Evolutionary conservation across 2,113 vertebrate genomes (phyloP).

Genomic region (Prochilodus magdalenae): DNA sequence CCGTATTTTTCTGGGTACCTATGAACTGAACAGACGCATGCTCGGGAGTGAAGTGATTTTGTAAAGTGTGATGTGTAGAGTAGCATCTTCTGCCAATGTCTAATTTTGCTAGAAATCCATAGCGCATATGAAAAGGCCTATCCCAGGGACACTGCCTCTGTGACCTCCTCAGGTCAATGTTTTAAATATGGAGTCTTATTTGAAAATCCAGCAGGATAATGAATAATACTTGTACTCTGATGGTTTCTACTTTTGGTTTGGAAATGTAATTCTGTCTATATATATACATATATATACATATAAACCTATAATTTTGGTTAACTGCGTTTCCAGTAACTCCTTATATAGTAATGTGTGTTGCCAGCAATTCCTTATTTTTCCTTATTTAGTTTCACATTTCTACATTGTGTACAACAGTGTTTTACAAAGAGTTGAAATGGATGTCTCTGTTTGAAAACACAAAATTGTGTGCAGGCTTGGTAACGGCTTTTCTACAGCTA

Average conservation of each 20-base stretch:
- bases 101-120: slow-evolving; percentile 42
- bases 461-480: too few species aligned
- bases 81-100: slow-evolving; percentile 35
- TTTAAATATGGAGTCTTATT: slow-evolving; percentile 43
- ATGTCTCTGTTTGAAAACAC: too few species aligned
- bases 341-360: slow-evolving; percentile 47
- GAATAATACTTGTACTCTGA: slow-evolving; percentile 32
- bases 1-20: slow-evolving; percentile 21
- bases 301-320: slow-evolving; percentile 64
- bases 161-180: slow-evolving; percentile 33
- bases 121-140: slow-evolving; percentile 18
- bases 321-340: background rate
- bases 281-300: slow-evolving; percentile 54
- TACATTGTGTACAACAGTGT: too few species aligned
- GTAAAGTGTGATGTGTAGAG: slow-evolving; percentile 42
- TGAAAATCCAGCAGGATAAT: slow-evolving; percentile 28
- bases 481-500: too few species aligned
- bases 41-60: slow-evolving; percentile 40
- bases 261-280: slow-evolving; percentile 40
- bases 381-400: background rate
- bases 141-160: slow-evolving; percentile 5
- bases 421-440: too few species aligned
- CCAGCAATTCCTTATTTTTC: background rate
- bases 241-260: slow-evolving; percentile 48
- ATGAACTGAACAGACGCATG: slow-evolving; percentile 25